Evolutionary conservation across 2,888 invertebrate species (phyloP), one percentile per base, ranked within the genome.

Genomic region (Nebria salina): DNA sequence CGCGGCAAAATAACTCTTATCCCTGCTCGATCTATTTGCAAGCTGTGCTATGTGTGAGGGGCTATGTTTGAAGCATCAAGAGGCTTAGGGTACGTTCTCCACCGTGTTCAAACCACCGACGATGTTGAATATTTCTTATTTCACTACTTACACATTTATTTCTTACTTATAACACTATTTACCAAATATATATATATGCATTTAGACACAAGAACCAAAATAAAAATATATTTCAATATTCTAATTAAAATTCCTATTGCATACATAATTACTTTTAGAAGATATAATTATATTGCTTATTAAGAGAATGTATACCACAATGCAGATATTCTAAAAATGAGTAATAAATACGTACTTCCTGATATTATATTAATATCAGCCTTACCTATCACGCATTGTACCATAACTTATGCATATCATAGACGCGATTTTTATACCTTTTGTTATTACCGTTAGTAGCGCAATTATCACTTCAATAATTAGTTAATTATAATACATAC

Each of bases 1-100:
- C 34, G 41, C 65, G 20, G 25, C 70, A 72, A 70, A 72, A 72
- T 72, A 72, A 72, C 54, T 72, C 70, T 54, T 77, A 77, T 77
- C 77, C 54, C n/a, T n/a, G 54, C n/a, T n/a, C 77, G 77, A 77
- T 77, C 77, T 77, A 70, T 72, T 77, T 77, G 42, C n/a, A 65
- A 75, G 41, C 75, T 64, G 75, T 70, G 77, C 68, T 70, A 64
- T 72, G 77, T 65, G 15, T 20, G 13, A n/a, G 54, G 34, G 34
- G 34, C 34, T 54, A 13, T 54, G 8, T 54, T 8, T 54, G 54
- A 54, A 54, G 8, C 54, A 54, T 54, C 54, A 70, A 34, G 34
- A 25, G 66, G 70, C 70, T 70, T 70, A 70, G 70, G 70, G 70
- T 25, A 26, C 25, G 20, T 25, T 70, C 70, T 25, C 6, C 26